Conservation (phyloP, 2,888 invertebrate genomes). For the Heteromyza rotundicornis region DNA sequence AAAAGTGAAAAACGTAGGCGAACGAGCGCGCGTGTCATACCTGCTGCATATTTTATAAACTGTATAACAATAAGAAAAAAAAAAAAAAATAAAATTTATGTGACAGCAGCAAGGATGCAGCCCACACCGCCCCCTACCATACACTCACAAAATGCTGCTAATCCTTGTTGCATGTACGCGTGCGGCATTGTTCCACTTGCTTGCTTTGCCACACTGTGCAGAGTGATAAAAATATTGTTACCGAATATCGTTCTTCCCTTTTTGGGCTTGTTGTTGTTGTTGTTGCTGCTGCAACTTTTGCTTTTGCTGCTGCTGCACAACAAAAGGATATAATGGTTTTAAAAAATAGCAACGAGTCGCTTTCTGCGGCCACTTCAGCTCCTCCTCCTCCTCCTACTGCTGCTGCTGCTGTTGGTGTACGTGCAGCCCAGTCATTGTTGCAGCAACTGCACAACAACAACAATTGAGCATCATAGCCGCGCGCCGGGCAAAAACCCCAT, state of each 20-base stretch:
- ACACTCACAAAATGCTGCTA: not conserved
- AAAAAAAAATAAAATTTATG: not conserved
- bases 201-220: not conserved
- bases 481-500: slow-evolving; percentile 37
- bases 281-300: not conserved
- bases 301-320: not conserved
- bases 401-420: not conserved
- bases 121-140: too few relatives aligned
- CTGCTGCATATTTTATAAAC: not conserved
- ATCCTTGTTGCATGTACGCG: not conserved
- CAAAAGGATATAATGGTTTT: slow-evolving; percentile 19
- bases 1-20: too few relatives aligned
- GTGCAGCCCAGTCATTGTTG: too few relatives aligned
- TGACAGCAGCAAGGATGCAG: not conserved
- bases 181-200: not conserved
- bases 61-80: not conserved
- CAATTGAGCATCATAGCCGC: slow-evolving; percentile 21
- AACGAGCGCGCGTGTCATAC: too few relatives aligned
- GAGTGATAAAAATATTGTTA: slow-evolving; percentile 21
- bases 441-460: slow-evolving; percentile 6
- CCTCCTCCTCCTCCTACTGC: too few relatives aligned
- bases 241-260: slow-evolving; percentile 14
- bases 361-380: slow-evolving; percentile 17
- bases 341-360: slow-evolving; percentile 14
- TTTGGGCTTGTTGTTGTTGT: not conserved